Evolutionary conservation across 2,113 vertebrate species (phyloP).

Genomic region (Elephantulus edwardii): DNA sequence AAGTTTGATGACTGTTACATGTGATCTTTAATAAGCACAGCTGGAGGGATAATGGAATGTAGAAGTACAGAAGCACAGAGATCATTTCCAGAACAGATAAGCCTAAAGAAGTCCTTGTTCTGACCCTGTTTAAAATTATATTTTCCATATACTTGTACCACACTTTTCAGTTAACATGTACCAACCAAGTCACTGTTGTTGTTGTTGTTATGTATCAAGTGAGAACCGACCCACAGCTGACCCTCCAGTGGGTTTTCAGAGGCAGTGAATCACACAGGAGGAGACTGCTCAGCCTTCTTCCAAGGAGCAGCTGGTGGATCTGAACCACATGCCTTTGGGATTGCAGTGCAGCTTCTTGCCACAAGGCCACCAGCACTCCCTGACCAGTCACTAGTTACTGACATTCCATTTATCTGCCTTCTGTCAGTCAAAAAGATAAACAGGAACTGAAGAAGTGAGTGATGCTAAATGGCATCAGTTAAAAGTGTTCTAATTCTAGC

Average conservation of each 20-base stretch:
- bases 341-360: too few relatives aligned
- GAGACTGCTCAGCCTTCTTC: too few relatives aligned
- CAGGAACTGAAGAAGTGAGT: not conserved
- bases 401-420: not conserved
- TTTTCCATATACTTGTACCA: not conserved
- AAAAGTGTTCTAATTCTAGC: constrained; percentile 1
- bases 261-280: too few relatives aligned
- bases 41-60: constrained; percentile 36
- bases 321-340: too few relatives aligned
- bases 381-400: not conserved
- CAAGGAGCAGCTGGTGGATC: too few relatives aligned
- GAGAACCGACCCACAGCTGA: too few relatives aligned
- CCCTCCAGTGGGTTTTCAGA: too few relatives aligned
- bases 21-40: constrained; percentile 62
- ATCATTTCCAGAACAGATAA: constrained; percentile 31
- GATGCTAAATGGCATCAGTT: not conserved
- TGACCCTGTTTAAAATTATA: not conserved
- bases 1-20: constrained; percentile 52
- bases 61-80: not conserved
- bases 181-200: too few relatives aligned
- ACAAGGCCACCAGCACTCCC: too few relatives aligned
- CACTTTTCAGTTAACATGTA: not conserved
- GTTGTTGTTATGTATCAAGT: too few relatives aligned
- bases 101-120: not conserved
- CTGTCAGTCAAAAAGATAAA: not conserved